Evolutionary conservation across 2,888 invertebrate species (phyloP), one percentile per base, ranked within the genome.

Genomic region (Ischnura elegans): DNA sequence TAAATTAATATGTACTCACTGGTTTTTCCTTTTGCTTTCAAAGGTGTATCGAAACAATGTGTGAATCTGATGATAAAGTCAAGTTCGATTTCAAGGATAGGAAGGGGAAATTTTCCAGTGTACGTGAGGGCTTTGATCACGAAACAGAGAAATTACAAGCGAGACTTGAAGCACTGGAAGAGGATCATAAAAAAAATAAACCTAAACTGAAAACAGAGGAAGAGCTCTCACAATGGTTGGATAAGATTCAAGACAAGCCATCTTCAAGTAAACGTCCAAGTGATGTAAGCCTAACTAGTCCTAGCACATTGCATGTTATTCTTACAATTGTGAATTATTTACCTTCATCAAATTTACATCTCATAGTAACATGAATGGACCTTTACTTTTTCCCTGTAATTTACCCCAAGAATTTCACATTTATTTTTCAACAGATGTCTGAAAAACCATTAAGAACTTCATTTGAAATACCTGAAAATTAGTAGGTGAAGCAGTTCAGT

Each of bases 1-100:
- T n/a, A n/a, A n/a, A n/a, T n/a, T n/a, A n/a, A n/a, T n/a, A n/a
- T n/a, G n/a, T n/a, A n/a, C n/a, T n/a, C n/a, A n/a, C 25, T 61
- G 4, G n/a, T 61, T 42, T 45, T 86, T 43, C n/a, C 13, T n/a
- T 46, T 46, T 25, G 5, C 2, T 86, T 86, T 19, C 19, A 21
- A 10, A 90, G 90, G 47, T 90, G 90, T n/a, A 90, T 90, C 13
- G 90, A 90, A 90, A 90, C 90, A 16, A 90, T 90, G 90, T 36
- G 43, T 61, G 90, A 90, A 10, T 43, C 55, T 42, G 90, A 90
- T 43, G 29, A 43, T 10, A 66, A 43, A n/a, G 66, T 61, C 10
- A 90, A 90, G 43, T n/a, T 61, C 43, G n/a, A 90, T n/a, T 90
- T 90, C 43, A 61, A 61, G 6, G 90, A 90, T 3, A 61, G 25